Evolutionary conservation across 2,888 invertebrate genomes (phyloP).

Genomic region (Sesamia inferens): DNA sequence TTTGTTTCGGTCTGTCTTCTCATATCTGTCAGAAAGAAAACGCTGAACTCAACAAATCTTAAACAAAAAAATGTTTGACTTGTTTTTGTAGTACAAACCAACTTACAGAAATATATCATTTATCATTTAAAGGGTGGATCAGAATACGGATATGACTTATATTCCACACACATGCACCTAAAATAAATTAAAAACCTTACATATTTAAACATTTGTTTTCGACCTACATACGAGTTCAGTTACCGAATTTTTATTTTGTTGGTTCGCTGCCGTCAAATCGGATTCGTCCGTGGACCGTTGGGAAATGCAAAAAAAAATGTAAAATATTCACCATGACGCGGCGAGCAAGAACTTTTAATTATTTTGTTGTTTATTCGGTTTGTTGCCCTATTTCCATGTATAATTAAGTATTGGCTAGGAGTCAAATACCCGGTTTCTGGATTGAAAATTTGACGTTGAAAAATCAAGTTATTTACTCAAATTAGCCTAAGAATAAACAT

Average conservation of each 20-base stretch:
- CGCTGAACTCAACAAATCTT: too few species aligned
- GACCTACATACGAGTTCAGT: not conserved
- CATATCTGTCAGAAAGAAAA: too few species aligned
- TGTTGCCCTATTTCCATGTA: conserved; percentile 23
- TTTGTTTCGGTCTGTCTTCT: too few species aligned
- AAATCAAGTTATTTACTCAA: too few species aligned
- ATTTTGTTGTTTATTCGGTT: conserved; percentile 38
- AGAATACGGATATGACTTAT: too few species aligned
- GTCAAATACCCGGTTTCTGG: too few species aligned
- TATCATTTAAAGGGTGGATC: too few species aligned
- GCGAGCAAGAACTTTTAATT: conserved; percentile 49
- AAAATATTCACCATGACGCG: conserved; percentile 35
- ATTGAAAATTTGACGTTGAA: not conserved
- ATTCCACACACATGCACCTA: not conserved
- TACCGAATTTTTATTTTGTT: conserved; percentile 45
- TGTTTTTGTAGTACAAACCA: too few species aligned
- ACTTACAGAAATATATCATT: too few species aligned
- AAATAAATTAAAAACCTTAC: conserved; percentile 41
- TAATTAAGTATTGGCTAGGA: not conserved
- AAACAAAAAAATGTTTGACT: too few species aligned
- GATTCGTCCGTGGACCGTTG: conserved; percentile 31
- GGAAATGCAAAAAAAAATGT: conserved; percentile 54
- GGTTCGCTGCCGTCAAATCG: conserved; percentile 33
- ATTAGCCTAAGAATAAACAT: too few species aligned
- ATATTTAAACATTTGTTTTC: conserved; percentile 35